These are phyloP conservation scores for Magallana ariakensis DNA, from an alignment of 1,140 invertebrate species.

Conservation along the genomic window DNA sequence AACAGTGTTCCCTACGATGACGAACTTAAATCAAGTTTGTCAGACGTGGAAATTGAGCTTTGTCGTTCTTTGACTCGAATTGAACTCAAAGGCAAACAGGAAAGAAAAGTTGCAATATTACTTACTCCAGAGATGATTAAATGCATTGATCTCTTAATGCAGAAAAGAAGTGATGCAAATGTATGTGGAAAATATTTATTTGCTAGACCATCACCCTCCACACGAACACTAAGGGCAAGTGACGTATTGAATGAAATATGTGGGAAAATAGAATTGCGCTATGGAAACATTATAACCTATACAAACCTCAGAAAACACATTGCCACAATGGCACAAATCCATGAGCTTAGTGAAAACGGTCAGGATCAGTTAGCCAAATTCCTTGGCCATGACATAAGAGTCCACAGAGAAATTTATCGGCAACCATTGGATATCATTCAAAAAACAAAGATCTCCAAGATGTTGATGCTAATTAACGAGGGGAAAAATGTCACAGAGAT, in stretches of 20 bases:
- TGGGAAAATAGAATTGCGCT: neutral
- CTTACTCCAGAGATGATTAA: constrained; percentile 27
- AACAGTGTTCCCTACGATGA: neutral
- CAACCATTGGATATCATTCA: constrained; percentile 62
- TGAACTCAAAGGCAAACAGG: constrained; percentile 37
- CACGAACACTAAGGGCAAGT: neutral
- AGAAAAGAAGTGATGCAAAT: neutral
- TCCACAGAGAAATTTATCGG: constrained; percentile 65
- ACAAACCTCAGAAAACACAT: constrained; percentile 71
- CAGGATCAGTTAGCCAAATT: constrained; percentile 60
- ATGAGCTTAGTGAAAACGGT: constrained; percentile 54
- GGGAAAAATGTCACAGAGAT: neutral
- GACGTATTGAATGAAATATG: constrained; percentile 20
- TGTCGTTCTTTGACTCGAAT: constrained; percentile 6
- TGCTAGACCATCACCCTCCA: neutral
- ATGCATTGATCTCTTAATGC: neutral
- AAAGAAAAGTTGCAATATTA: constrained; percentile 25
- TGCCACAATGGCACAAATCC: constrained; percentile 53
- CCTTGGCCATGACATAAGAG: constrained; percentile 64
- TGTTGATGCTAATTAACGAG: constrained; percentile 36
- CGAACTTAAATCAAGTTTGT: constrained; percentile 1
- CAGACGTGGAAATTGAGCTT: constrained; percentile 32
- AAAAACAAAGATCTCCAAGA: constrained; percentile 60
- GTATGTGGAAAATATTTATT: constrained; percentile 20
- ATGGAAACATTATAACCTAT: constrained; percentile 64